Base-by-base conservation (phyloP, 2,113 vertebrate species). In the Nansenia antarctica region DNA sequence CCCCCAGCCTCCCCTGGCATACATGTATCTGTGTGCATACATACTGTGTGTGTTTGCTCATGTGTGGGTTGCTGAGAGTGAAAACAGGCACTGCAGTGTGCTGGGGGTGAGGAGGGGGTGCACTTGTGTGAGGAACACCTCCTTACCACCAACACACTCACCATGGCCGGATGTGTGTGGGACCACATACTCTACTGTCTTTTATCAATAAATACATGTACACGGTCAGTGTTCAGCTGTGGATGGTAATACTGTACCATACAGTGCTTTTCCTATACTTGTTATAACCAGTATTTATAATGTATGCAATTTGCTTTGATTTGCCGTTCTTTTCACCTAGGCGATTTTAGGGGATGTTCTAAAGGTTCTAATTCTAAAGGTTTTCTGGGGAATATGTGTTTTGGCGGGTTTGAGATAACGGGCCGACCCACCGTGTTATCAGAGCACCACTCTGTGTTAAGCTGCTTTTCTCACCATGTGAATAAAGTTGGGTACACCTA, bases 21-120 rank as follows among this genome's bases (percentile, higher is more conserved):
- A 15, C 20, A 6, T 34, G 58, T 60, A 29, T 61, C 20, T 37
- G 42, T 47, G 42, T 55, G 67, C 3, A n/a, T n/a, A n/a, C n/a
- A n/a, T n/a, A n/a, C n/a, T n/a, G n/a, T n/a, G n/a, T n/a, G n/a
- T n/a, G n/a, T n/a, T n/a, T n/a, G n/a, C n/a, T n/a, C n/a, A n/a
- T n/a, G 67, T 47, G 64, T 22, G 35, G 74, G n/a, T 58, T 62
- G 77, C 70, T 77, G 70, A 78, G 68, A 65, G 5, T 79, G 76
- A 72, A 71, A 57, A 69, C 45, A 24, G 35, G 27, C 65, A 64
- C 49, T 37, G 6, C 53, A 47, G 24, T 58, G n/a, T 55, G 55
- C 55, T 47, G 22, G 65, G 62, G 54, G 6, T 20, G 32, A 34
- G 55, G n/a, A 34, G 57, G 60, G 42, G 30, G 26, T 69, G 52